These are phyloP conservation scores for Trachelus tabidus DNA, from an alignment of 2,888 invertebrate genomes.

Conservation along the genomic window DNA sequence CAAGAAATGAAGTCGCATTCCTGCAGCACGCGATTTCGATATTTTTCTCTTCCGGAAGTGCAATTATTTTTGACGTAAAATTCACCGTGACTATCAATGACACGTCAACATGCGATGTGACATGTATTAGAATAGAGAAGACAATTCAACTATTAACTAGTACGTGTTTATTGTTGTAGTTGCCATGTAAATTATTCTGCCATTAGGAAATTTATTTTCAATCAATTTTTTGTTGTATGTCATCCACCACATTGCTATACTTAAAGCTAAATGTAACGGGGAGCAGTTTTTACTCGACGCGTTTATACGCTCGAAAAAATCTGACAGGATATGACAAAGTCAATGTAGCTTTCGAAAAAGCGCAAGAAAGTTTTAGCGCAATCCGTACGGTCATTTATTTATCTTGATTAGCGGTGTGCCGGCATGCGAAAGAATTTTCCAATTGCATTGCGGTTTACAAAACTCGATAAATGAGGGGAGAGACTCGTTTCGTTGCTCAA, in stretches of 20 bases:
- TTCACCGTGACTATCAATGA: not conserved
- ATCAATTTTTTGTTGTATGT: not conserved
- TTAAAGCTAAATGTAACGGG: not conserved
- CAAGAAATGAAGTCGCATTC: not conserved
- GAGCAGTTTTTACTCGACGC: not conserved
- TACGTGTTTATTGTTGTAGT: not conserved
- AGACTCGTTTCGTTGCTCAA: conserved; percentile 29
- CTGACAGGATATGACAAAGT: not conserved
- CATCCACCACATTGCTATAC: not conserved
- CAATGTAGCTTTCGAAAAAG: not conserved
- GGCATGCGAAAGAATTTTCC: conserved; percentile 8
- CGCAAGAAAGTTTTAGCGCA: not conserved
- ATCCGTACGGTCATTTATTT: not conserved
- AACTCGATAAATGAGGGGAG: conserved; percentile 41
- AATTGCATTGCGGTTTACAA: conserved; percentile 30
- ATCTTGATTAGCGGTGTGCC: not conserved
- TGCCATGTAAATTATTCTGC: not conserved
- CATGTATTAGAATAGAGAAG: not conserved
- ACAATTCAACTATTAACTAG: not conserved
- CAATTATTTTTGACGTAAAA: not conserved
- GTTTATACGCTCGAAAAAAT: not conserved
- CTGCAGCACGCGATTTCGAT: conserved; percentile 3
- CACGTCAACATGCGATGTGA: not conserved
- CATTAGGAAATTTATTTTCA: not conserved
- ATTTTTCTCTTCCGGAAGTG: not conserved